Evolutionary conservation across 2,888 invertebrate genomes (phyloP).

Genomic region (Drosophila differens): DNA sequence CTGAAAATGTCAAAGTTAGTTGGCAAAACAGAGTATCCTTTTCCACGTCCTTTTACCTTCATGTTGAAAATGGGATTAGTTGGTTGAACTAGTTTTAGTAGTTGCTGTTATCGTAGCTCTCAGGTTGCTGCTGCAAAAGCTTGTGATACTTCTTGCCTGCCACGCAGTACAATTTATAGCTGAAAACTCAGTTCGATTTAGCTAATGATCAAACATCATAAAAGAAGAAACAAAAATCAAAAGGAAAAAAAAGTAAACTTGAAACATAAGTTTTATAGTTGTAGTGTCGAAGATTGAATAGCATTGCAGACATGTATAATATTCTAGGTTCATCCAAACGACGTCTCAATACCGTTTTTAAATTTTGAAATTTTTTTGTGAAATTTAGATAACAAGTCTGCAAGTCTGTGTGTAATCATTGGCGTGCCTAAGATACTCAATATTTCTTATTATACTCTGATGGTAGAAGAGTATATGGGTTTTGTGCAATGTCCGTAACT

Average conservation of each 20-base stretch:
- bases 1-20: slow-evolving; percentile 27
- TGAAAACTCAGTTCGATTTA: slow-evolving; percentile 22
- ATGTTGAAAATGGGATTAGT: slow-evolving; percentile 31
- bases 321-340: neutral
- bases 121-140: slow-evolving; percentile 56
- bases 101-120: slow-evolving; percentile 40
- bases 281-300: neutral
- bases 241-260: slow-evolving; percentile 1
- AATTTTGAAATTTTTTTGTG: neutral
- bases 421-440: neutral
- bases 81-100: neutral
- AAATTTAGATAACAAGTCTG: neutral
- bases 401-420: neutral
- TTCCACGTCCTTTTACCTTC: slow-evolving; percentile 50
- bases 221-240: slow-evolving; percentile 13
- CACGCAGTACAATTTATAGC: slow-evolving; percentile 67
- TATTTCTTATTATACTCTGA: neutral
- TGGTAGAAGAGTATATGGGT: neutral
- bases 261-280: neutral
- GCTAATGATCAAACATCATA: slow-evolving; percentile 66
- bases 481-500: neutral
- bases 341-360: neutral
- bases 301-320: neutral
- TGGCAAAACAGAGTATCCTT: neutral
- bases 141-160: slow-evolving; percentile 61